These are phyloP conservation scores for Spea multiplicata DNA, from an alignment of 2,113 vertebrate species.

Conservation along the genomic window DNA sequence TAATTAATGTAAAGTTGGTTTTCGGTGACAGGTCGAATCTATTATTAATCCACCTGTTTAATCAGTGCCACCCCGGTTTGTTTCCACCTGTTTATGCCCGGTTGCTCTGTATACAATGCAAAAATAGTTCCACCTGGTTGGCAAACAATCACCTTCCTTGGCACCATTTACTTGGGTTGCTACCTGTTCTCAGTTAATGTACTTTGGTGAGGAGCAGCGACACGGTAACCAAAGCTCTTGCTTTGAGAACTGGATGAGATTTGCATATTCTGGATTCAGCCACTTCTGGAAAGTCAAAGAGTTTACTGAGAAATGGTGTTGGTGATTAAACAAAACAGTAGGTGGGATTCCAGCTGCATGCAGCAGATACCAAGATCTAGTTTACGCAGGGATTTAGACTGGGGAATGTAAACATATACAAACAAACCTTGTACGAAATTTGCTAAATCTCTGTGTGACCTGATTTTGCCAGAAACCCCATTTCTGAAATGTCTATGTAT, in stretches of 20 bases:
- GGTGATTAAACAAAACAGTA: background rate
- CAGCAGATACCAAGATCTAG: background rate
- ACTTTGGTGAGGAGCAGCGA: background rate
- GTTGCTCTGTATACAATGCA: background rate
- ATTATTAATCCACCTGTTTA: background rate
- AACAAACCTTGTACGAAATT: background rate
- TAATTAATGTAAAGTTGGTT: background rate
- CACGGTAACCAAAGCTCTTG: background rate
- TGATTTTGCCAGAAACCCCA: background rate
- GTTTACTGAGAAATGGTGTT: background rate
- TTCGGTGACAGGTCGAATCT: background rate
- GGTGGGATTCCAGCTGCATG: background rate
- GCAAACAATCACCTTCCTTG: background rate
- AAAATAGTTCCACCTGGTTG: conserved; percentile 4
- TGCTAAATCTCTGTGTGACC: background rate
- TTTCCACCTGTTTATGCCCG: background rate
- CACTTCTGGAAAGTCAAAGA: background rate
- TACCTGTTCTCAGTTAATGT: background rate
- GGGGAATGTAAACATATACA: background rate
- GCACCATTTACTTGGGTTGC: background rate
- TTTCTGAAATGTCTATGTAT: background rate
- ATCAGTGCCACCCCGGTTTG: background rate
- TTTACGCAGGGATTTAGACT: background rate
- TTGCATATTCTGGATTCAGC: background rate
- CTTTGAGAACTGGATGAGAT: background rate